Conservation (phyloP, 1,140 invertebrate genomes). For the Helicorthomorpha holstii region DNA sequence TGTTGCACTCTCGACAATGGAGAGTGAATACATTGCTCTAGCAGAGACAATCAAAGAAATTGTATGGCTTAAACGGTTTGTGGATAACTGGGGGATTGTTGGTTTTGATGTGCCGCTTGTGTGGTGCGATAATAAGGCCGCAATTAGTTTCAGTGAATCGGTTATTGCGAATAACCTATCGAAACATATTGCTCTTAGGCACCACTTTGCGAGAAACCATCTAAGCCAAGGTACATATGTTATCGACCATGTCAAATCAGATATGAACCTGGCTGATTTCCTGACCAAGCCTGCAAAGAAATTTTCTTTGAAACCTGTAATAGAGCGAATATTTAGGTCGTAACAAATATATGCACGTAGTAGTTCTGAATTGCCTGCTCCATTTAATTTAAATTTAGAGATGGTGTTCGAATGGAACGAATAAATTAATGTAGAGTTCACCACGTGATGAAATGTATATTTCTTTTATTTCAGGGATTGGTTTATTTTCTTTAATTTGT, state of each 20-base stretch:
- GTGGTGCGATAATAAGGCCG: not conserved
- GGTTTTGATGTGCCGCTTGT: not conserved
- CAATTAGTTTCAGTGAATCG: not conserved
- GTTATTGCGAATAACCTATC: not conserved
- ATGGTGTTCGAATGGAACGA: not conserved
- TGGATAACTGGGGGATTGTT: not conserved
- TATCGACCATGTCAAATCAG: not conserved
- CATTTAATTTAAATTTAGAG: not conserved
- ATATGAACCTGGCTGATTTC: not conserved
- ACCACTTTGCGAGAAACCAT: not conserved
- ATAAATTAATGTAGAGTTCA: not conserved
- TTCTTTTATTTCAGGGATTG: not conserved
- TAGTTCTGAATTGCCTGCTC: not conserved
- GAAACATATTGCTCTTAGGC: not conserved
- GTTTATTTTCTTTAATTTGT: not conserved
- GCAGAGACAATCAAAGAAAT: conserved; percentile 15
- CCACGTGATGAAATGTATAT: not conserved
- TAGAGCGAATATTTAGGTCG: not conserved
- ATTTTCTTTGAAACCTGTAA: not conserved
- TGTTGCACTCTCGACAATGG: conserved; percentile 16
- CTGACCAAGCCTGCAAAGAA: not conserved
- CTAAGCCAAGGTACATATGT: not conserved
- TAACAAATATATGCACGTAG: not conserved
- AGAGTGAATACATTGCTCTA: conserved; percentile 18
- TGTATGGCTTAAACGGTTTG: conserved; percentile 8